Evolutionary conservation across 2,113 vertebrate genomes (phyloP).

Genomic region (Oxyruncus cristatus): DNA sequence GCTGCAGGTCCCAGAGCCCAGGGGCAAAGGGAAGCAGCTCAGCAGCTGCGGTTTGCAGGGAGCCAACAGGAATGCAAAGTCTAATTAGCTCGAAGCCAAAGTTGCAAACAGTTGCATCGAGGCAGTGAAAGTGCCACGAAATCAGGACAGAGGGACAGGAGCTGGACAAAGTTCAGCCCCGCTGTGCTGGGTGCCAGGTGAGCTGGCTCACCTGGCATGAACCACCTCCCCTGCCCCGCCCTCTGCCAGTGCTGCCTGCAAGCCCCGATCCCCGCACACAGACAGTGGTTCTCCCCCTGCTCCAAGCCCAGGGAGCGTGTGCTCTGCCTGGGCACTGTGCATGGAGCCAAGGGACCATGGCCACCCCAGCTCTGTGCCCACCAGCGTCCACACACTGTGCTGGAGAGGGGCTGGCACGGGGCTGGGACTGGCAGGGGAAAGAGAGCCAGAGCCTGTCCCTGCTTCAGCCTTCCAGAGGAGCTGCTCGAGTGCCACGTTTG

Average conservation of each 20-base stretch:
- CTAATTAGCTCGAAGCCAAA: constrained; percentile 18
- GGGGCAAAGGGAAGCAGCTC: not conserved
- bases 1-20: not conserved
- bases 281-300: not conserved
- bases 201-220: not conserved
- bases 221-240: not conserved
- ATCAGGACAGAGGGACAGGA: not conserved
- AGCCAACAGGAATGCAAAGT: not conserved
- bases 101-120: not conserved
- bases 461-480: not conserved
- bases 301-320: rapidly evolving
- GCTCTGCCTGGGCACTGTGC: not conserved
- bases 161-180: constrained; percentile 1
- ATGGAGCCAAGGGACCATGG: rapidly evolving
- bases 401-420: too few species aligned
- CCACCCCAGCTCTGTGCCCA: not conserved
- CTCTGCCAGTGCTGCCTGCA: rapidly evolving
- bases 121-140: not conserved
- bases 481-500: rapidly evolving
- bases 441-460: not conserved
- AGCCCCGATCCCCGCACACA: rapidly evolving
- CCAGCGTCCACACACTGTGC: rapidly evolving
- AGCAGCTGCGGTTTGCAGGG: not conserved
- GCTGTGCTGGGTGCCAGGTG: not conserved
- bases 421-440: not conserved